A percentile compares a stretch with the other conserved stretches of the same genome.
Conservation (phyloP, 2,888 invertebrate species). For the Drosophila meridionalis region DNA sequence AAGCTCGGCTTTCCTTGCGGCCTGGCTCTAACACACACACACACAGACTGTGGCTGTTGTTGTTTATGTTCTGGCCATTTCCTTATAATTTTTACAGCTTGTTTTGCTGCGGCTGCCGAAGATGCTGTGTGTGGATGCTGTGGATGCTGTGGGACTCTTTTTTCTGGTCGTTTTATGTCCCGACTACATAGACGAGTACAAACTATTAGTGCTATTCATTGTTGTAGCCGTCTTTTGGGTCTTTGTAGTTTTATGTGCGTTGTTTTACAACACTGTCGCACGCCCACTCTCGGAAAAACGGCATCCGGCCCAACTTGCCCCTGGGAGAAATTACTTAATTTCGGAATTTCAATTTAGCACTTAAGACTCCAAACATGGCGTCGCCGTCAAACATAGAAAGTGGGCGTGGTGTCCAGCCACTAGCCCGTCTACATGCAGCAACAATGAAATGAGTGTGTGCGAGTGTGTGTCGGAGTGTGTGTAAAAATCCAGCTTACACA, state of each 20-base stretch:
- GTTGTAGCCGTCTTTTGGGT: slow-evolving; percentile 48
- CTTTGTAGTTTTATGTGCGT: slow-evolving; percentile 67
- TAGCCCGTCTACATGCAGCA: slow-evolving; percentile 27
- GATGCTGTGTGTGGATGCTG: slow-evolving; percentile 42
- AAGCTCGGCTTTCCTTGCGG: slow-evolving; percentile 34
- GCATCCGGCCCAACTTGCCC: slow-evolving; percentile 50
- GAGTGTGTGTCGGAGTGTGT: slow-evolving; percentile 39
- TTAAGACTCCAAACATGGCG: slow-evolving; percentile 60
- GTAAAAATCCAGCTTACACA: slow-evolving; percentile 75
- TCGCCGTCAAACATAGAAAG: slow-evolving; percentile 21
- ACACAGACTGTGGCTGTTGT: slow-evolving; percentile 27
- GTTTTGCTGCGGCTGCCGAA: slow-evolving; percentile 57
- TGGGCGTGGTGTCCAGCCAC: slow-evolving; percentile 8
- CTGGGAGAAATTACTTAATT: slow-evolving; percentile 79
- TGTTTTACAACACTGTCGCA: slow-evolving; percentile 63
- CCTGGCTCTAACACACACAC: slow-evolving; percentile 41
- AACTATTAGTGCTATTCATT: slow-evolving; percentile 72
- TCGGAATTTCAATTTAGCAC: slow-evolving; percentile 82
- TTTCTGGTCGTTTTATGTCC: slow-evolving; percentile 46
- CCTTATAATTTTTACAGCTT: slow-evolving; percentile 77
- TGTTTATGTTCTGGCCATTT: slow-evolving; percentile 64
- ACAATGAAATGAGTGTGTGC: slow-evolving; percentile 23
- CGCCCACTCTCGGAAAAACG: slow-evolving; percentile 35
- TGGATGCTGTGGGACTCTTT: slow-evolving; percentile 13
- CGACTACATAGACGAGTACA: slow-evolving; percentile 37